Conservation (phyloP, 2,113 vertebrate genomes). For the Laticauda colubrina region DNA sequence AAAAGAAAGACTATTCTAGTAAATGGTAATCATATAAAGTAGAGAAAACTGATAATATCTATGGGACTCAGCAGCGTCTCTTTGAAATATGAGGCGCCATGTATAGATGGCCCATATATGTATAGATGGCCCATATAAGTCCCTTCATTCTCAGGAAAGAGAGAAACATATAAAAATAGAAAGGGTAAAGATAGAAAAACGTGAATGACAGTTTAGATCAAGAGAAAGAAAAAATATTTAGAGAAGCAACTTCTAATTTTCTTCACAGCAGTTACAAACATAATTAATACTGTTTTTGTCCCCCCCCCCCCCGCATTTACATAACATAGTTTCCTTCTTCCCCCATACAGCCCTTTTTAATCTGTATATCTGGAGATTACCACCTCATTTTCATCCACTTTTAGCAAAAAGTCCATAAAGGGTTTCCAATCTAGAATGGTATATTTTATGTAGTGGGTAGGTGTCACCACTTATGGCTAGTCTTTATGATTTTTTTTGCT, state of each 20-base stretch:
- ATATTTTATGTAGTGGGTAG: neutral
- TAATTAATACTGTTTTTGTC: neutral
- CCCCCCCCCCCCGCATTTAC: neutral
- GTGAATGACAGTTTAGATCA: neutral
- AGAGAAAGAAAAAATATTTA: neutral
- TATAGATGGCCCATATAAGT: neutral
- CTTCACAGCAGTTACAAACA: neutral
- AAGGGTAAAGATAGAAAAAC: neutral
- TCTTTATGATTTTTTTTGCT: neutral
- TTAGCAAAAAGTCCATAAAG: neutral
- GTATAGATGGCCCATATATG: neutral
- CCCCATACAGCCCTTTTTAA: neutral
- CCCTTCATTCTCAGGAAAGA: neutral
- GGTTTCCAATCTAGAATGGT: neutral
- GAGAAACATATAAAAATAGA: neutral
- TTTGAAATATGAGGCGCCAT: too few species aligned
- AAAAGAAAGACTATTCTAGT: neutral
- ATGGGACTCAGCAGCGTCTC: too few species aligned
- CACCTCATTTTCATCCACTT: neutral
- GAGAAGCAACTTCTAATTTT: neutral
- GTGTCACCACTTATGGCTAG: neutral
- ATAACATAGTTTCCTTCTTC: neutral
- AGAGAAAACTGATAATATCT: neutral
- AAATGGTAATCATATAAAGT: neutral
- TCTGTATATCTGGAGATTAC: neutral